Base-by-base conservation (phyloP, 1,140 invertebrate species). In the Adoxophyes honmai region DNA sequence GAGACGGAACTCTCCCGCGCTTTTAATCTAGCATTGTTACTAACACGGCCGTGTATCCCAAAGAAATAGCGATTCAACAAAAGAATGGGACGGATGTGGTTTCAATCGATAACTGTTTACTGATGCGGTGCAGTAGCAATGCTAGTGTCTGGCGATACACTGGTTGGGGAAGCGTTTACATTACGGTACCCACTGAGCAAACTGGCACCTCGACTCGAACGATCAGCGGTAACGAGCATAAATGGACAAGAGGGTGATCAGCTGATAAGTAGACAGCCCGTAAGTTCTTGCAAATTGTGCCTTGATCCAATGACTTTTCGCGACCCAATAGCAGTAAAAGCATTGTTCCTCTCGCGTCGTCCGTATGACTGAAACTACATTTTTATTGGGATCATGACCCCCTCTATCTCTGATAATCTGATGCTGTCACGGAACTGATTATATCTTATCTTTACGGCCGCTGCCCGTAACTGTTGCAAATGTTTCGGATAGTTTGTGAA, bases 1-100 rank as follows among this genome's bases (percentile, higher is more conserved):
- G 72, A 78, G 70, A 76, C 53, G 64, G 60, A 76, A 82, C 69
- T 71, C 82, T 84, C 78, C 76, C 74, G 76, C 67, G 73, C 69
- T 79, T 74, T 60, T 83, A 82, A 85, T 86, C 74, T 78, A 72
- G 67, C 68, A 86, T 86, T 86, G 81, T 52, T 84, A 69, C 66
- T 73, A 73, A 75, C 59, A 68, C 62, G 62, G 64, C 75, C 75
- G 78, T 76, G 75, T 80, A 63, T 73, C 21, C 69, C 66, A 75
- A 75, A 75, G 75, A 84, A 86, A 84, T 78, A 76, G 64, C 69
- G 59, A 81, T 72, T 70, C 75, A 70, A 78, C 77, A 81, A 82
- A 78, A 77, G 81, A 88, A 86, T 75, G 60, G 65, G 60, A 73
- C 58, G 68, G 71, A 76, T 69, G 62, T 65, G 72, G 73, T 81